Conservation (phyloP, 2,888 invertebrate species). For the Autographa gamma region DNA sequence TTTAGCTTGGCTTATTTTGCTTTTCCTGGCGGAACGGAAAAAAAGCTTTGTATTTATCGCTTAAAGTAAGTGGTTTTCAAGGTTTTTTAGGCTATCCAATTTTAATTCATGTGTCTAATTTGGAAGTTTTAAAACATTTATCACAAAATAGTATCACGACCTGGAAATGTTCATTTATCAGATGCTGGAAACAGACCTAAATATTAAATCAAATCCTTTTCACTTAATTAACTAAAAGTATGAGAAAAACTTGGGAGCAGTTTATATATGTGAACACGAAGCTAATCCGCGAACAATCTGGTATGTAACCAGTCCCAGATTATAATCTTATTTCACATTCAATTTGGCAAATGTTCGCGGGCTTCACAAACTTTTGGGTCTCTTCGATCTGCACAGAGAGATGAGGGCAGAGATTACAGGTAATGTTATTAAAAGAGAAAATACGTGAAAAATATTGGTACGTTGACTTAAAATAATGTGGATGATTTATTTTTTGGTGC, state of each 20-base stretch:
- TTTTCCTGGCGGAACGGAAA: neutral
- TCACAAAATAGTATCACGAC: too few relatives aligned
- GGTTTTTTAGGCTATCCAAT: too few relatives aligned
- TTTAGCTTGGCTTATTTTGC: neutral
- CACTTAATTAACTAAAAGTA: slow-evolving; percentile 21
- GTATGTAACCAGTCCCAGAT: slow-evolving; percentile 32
- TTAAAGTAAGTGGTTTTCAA: too few relatives aligned
- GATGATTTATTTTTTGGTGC: too few relatives aligned
- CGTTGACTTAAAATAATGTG: neutral
- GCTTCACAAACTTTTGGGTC: slow-evolving; percentile 41
- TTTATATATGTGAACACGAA: slow-evolving; percentile 4
- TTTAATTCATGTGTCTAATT: too few relatives aligned
- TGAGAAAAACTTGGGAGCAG: neutral
- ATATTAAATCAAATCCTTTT: neutral
- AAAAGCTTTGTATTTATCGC: neutral
- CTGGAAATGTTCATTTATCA: too few relatives aligned
- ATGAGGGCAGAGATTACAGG: slow-evolving; percentile 20
- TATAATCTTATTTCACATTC: slow-evolving; percentile 53
- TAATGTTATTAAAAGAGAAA: slow-evolving; percentile 29
- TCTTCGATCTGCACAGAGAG: slow-evolving; percentile 29
- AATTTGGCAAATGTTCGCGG: slow-evolving; percentile 48
- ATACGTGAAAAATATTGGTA: slow-evolving; percentile 5
- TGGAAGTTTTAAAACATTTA: too few relatives aligned
- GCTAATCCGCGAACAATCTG: slow-evolving; percentile 30
- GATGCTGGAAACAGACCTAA: too few relatives aligned